Base-by-base conservation (phyloP, 2,797 vertebrate genomes). In the Arnoldichthys spilopterus region DNA sequence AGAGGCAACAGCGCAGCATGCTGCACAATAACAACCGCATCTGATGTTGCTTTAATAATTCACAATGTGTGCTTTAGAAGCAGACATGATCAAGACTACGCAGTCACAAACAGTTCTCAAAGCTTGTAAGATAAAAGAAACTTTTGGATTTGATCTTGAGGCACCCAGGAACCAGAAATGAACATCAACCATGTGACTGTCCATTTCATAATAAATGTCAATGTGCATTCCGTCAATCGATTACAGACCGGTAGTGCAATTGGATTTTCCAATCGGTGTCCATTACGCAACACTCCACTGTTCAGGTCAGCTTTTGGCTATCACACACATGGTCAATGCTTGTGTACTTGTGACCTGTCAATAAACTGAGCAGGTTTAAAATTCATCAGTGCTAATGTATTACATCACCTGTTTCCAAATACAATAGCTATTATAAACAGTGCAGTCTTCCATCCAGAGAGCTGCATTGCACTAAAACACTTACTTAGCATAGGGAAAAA, bases 111-210 rank as follows among this genome's bases (percentile, higher is more conserved):
- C 28, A 51, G 47, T 43, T 66, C 15, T 4, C 34, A 62, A 18
- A 34, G 28, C 59, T 34, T 34, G 16, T 62, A 20, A 20, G 59
- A 62, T 62, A 34, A 49, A 4, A 68, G 26, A 49, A 28, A 49
- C 64, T 26, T 47, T 70, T n/a, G 43, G 15, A 15, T 71, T 78
- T 78, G 58, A 78, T 71, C 47, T 45, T 67, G 26, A 26, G 24
- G 40, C 34, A 61, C 45, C 43, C 24, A 22, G 30, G 18, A 71
- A 51, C 34, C n/a, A 24, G 53, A 43, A 59, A 13, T 11, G 2
- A 45, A 62, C 30, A 40, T 3, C 0, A 22, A 71, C n/a, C 56
- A 62, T 28, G 16, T 30, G 22, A 20, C 53, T 26, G 13, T 45
- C 5, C 12, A 24, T 24, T 45, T 40, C 64, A 67, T 43, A 22